Base-by-base conservation (phyloP, 2,113 vertebrate species). In the Megalops atlanticus region DNA sequence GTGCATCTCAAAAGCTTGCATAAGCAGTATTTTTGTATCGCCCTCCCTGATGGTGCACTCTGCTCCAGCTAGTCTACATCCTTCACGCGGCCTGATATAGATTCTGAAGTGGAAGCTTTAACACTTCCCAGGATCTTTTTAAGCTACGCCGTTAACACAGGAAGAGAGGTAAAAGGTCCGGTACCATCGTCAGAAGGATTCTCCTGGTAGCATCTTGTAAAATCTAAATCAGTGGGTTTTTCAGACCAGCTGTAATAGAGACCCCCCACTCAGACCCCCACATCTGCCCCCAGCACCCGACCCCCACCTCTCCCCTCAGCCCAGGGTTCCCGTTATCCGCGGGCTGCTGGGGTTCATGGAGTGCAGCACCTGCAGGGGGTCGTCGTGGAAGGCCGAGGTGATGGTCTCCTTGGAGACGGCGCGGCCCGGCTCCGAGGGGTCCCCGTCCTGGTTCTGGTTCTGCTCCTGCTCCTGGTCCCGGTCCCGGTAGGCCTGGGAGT, bases 401-500 rank as follows among this genome's bases (percentile, higher is more conserved):
- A 92, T 84, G 78, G 94, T 95, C 77, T 95, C 93, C 81, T 86
- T 93, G 81, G 94, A 93, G 45, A 89, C 86, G 0, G 91, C 85
- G 0, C 91, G 87, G 0, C 85, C 58, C 77, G 82, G 87, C 41
- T 88, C 88, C 35, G 84, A 86, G 4, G 90, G 86, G 0, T 74
- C 52, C 49, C 77, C 54, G 1, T 14, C 79, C 3, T 6, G 87
- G 71, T 86, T 87, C 76, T 18, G 78, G 76, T 47, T 83, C 7
- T 80, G 80, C 8, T 84, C 85, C 43, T 74, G 86, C 3, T 76
- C 76, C 49, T n/a, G 89, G 79, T 74, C 72, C 87, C 12, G 94
- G 89, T 54, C 91, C 88, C 47, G 95, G 86, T 24, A 95, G 95
- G 84, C 96, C 95, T 1, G 91, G 24, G 96, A 96, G 87, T 97